Conservation (phyloP, 2,797 vertebrate genomes). For the Esox masquinongy region DNA sequence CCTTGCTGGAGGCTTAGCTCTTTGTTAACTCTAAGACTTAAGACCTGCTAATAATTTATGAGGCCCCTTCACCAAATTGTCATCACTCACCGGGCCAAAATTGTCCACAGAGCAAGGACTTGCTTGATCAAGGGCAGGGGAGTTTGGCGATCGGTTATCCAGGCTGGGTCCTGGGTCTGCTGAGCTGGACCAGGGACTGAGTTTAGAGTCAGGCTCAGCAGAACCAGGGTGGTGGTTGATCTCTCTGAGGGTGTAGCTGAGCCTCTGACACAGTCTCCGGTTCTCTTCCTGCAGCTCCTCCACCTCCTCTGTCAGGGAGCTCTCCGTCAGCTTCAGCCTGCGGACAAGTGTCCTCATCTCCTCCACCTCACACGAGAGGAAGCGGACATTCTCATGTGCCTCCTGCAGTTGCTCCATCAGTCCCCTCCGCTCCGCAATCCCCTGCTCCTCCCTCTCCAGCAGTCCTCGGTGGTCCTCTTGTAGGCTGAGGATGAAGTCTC, state of each 20-base stretch:
- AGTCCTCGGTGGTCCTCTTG: constrained; percentile 73
- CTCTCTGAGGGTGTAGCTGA: constrained; percentile 32
- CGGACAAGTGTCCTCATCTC: constrained; percentile 66
- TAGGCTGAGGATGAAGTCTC: constrained; percentile 64
- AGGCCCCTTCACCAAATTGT: not conserved
- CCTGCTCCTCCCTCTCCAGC: constrained; percentile 66
- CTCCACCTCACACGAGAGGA: constrained; percentile 72
- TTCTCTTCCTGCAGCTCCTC: constrained; percentile 75
- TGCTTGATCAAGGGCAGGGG: constrained; percentile 1
- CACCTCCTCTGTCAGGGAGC: constrained; percentile 65
- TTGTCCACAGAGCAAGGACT: constrained; percentile 9
- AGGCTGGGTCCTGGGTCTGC: constrained; percentile 5
- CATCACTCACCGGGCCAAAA: constrained; percentile 4
- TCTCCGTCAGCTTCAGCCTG: constrained; percentile 70
- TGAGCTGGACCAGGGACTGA: constrained; percentile 2
- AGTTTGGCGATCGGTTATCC: constrained; percentile 3
- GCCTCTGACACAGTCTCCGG: constrained; percentile 56
- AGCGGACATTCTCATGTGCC: constrained; percentile 66
- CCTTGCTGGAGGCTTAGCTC: not conserved
- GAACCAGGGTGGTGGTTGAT: constrained; percentile 12
- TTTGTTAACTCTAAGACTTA: constrained; percentile 21
- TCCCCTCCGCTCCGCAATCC: constrained; percentile 57
- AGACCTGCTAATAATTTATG: not conserved
- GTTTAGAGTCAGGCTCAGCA: not conserved
- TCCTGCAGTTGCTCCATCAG: constrained; percentile 67